phyloP scores from a whole-genome alignment of 2,888 invertebrate genomes.

The Nemurella pictetii region DNA sequence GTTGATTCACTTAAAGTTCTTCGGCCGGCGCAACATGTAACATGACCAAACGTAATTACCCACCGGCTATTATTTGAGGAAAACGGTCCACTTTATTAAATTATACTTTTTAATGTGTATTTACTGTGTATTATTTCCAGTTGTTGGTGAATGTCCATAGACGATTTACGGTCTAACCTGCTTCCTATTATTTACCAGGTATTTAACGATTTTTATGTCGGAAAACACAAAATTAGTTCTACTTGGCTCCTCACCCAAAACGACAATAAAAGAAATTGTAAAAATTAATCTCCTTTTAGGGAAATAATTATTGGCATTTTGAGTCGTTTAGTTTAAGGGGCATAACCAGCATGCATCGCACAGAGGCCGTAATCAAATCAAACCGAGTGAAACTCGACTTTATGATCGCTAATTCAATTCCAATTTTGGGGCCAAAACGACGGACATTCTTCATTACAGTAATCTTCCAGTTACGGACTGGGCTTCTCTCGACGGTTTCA shows the following conservation, averaged over 20 bases:
- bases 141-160: background rate
- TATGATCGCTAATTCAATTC: background rate
- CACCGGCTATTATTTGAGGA: constrained; percentile 18
- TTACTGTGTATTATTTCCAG: constrained; percentile 10
- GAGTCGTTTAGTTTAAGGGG: background rate
- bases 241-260: constrained; percentile 26
- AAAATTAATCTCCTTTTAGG: constrained; percentile 21
- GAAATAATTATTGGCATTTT: constrained; percentile 13
- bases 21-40: background rate
- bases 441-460: background rate
- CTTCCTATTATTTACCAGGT: constrained; percentile 7
- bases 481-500: background rate
- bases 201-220: background rate
- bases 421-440: background rate
- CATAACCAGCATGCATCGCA: background rate
- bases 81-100: constrained; percentile 28
- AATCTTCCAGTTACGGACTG: background rate
- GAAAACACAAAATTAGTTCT: constrained; percentile 22
- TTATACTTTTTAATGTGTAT: background rate
- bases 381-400: background rate
- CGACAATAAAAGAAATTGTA: constrained; percentile 6
- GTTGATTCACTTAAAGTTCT: too few species aligned
- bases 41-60: constrained; percentile 16
- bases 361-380: background rate
- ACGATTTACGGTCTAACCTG: background rate